These are phyloP conservation scores for Clarias macrocephalus DNA, from an alignment of 2,113 vertebrate genomes.

Conservation along the genomic window DNA sequence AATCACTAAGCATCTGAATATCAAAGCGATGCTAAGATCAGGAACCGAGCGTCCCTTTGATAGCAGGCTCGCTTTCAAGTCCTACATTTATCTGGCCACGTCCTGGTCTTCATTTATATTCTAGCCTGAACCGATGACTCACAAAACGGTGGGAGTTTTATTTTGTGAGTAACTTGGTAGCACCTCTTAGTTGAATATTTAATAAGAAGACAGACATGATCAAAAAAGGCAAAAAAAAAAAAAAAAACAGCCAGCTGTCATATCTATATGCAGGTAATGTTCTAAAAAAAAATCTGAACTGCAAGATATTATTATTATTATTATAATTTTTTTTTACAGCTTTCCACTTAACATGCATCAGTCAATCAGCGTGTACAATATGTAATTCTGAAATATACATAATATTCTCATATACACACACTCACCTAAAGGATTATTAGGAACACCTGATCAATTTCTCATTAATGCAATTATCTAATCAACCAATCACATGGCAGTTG, in stretches of 20 bases:
- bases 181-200: background rate
- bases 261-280: background rate
- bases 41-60: constrained; percentile 36
- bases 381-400: too few species aligned
- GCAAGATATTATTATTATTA: too few species aligned
- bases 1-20: constrained; percentile 40
- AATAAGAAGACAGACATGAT: background rate
- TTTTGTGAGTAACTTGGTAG: constrained; percentile 16
- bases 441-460: too few species aligned
- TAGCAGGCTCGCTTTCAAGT: constrained; percentile 32
- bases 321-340: background rate
- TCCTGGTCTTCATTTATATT: constrained; percentile 41
- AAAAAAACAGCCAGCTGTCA: background rate
- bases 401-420: too few species aligned
- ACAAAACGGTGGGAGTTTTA: constrained; percentile 17
- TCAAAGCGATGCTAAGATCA: constrained; percentile 38
- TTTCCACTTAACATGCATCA: background rate
- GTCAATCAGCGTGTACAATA: background rate
- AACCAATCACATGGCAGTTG: too few species aligned
- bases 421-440: too few species aligned
- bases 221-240: background rate
- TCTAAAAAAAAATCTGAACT: background rate
- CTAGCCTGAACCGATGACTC: constrained; percentile 22
- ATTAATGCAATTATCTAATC: too few species aligned
- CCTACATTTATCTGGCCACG: constrained; percentile 19